Evolutionary conservation across 2,888 invertebrate genomes (phyloP), one percentile per base, ranked within the genome.

Genomic region (Leucophenga montana): DNA sequence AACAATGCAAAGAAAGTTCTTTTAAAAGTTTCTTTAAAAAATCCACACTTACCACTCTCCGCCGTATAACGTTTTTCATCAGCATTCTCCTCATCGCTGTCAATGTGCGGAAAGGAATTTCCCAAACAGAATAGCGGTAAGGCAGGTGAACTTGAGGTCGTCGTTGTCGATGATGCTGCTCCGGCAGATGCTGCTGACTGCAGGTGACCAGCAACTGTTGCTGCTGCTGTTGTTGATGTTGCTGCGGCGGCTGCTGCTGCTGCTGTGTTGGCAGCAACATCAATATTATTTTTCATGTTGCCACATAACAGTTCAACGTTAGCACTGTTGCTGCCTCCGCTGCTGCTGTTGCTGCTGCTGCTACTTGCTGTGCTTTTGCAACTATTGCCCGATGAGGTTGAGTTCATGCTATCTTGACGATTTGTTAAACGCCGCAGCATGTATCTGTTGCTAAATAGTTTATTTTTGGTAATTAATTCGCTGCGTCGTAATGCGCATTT

Each of bases 81-180:
- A 59, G 84, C 73, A 86, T 90, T 91, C 85, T 93, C 93, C 79
- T 93, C 93, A 82, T 93, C 93, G 85, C 93, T 93, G 88, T 93
- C 93, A 79, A 93, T 93, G 87, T 93, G 93, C 73, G 93, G 93
- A 88, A 93, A 93, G 57, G 91, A 90, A 39, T 92, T 92, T 67
- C 92, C 93, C 79, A 92, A 89, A 85, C 92, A 93, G 86, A 92
- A 93, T 87, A 92, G 91, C 74, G 91, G 88, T 80, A 88, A 75
- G 11, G 85, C 85, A 66, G 88, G 89, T 70, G 88, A 87, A 31
- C 77, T 80, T 68, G 79, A 83, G 67, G 80, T 74, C 67, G 75
- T 65, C 73, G 61, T 68, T 69, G 27, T 62, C 31, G 73, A 66
- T 16, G 72, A 64, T 66, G 64, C 59, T 72, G 59, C 53, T 33